A percentile compares a stretch with the other conserved stretches of the same genome.
phyloP scores from a whole-genome alignment of 2,113 vertebrate species.

The Cacatua alba region DNA sequence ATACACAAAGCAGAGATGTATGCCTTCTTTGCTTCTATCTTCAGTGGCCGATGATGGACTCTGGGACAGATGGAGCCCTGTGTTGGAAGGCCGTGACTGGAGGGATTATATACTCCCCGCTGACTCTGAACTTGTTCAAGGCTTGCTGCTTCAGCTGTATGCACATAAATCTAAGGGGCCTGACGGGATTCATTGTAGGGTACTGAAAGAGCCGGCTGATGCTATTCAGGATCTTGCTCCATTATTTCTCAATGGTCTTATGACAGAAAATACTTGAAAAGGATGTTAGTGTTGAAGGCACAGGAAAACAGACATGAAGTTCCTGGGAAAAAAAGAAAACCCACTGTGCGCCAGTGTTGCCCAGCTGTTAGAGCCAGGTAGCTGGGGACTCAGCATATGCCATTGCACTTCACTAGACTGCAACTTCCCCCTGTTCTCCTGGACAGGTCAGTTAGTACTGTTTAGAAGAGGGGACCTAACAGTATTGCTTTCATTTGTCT shows the following conservation, averaged over 20 bases:
- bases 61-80: rapidly evolving
- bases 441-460: not conserved
- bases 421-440: not conserved
- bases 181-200: not conserved
- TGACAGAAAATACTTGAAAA: not conserved
- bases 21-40: not conserved
- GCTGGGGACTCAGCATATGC: not conserved
- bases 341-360: not conserved
- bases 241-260: not conserved
- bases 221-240: not conserved
- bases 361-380: not conserved
- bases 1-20: not conserved
- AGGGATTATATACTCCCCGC: not conserved
- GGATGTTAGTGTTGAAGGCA: not conserved
- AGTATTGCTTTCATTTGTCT: not conserved
- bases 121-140: not conserved
- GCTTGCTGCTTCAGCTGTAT: not conserved
- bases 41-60: not conserved
- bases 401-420: not conserved
- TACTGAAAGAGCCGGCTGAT: not conserved
- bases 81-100: not conserved
- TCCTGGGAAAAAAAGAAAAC: not conserved
- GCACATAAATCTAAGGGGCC: not conserved
- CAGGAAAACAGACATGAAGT: not conserved
- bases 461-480: not conserved